phyloP scores from a whole-genome alignment of 2,113 vertebrate genomes.

The Galemys pyrenaicus region DNA sequence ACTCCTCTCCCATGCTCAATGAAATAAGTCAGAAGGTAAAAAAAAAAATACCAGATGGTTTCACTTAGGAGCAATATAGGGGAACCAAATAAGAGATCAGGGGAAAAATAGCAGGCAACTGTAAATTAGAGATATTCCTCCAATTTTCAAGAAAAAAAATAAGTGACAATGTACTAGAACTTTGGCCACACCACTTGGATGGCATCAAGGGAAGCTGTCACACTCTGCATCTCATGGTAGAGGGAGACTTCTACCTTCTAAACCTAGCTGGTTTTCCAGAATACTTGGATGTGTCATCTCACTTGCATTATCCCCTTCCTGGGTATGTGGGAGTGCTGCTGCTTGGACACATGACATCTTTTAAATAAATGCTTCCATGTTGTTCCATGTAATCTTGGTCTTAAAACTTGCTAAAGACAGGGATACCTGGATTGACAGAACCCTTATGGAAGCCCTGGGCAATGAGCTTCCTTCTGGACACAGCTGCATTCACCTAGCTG shows the following conservation, averaged over 20 bases:
- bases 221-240: not conserved
- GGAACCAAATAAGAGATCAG: no score
- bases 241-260: not conserved
- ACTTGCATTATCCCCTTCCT: not conserved
- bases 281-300: not conserved
- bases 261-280: not conserved
- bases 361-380: not conserved
- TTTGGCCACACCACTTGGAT: no score
- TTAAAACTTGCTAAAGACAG: not conserved
- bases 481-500: not conserved
- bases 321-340: not conserved
- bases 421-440: not conserved
- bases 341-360: not conserved
- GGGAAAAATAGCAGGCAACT: no score
- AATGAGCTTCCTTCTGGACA: not conserved
- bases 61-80: no score
- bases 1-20: no score
- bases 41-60: no score
- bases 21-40: no score
- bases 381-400: not conserved
- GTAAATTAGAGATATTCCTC: not conserved
- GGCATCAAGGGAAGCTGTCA: not conserved
- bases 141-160: not conserved
- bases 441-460: not conserved
- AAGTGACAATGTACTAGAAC: not conserved